Evolutionary conservation across 2,113 vertebrate species (phyloP).

Genomic region (Lagopus muta): DNA sequence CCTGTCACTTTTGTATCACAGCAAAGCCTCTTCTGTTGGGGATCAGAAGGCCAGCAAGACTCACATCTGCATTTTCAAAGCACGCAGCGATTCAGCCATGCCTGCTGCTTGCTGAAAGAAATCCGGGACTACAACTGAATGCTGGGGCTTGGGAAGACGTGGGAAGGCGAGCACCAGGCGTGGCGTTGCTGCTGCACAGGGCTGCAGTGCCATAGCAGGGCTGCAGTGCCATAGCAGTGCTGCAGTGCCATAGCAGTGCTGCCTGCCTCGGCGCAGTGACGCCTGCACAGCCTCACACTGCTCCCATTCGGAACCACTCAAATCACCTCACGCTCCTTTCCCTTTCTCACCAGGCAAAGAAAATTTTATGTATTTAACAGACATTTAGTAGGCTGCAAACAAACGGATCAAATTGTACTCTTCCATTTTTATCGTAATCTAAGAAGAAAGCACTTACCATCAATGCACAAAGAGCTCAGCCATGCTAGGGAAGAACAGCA

Average conservation of each 20-base stretch:
- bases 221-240: too few species aligned
- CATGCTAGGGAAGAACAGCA: conserved; percentile 45
- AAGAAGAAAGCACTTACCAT: neutral
- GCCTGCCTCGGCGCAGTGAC: neutral
- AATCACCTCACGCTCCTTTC: rapidly evolving
- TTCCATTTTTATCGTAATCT: conserved; percentile 6
- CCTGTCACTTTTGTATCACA: neutral
- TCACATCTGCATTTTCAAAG: neutral
- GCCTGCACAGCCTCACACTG: rapidly evolving
- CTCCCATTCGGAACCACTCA: neutral
- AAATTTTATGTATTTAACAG: neutral
- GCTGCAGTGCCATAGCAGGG: too few species aligned
- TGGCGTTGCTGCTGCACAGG: too few species aligned
- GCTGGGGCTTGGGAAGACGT: rapidly evolving
- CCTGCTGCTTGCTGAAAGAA: neutral
- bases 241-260: too few species aligned
- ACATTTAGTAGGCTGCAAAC: neutral
- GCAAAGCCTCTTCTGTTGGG: neutral
- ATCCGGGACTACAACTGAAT: rapidly evolving
- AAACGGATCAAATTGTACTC: neutral
- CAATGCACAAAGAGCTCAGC: conserved; percentile 2
- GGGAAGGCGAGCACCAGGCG: rapidly evolving
- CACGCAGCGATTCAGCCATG: neutral
- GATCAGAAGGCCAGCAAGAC: neutral
- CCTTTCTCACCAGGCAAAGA: neutral